Conservation (phyloP, 2,797 vertebrate genomes). For the Mormyrops attenuatus region DNA sequence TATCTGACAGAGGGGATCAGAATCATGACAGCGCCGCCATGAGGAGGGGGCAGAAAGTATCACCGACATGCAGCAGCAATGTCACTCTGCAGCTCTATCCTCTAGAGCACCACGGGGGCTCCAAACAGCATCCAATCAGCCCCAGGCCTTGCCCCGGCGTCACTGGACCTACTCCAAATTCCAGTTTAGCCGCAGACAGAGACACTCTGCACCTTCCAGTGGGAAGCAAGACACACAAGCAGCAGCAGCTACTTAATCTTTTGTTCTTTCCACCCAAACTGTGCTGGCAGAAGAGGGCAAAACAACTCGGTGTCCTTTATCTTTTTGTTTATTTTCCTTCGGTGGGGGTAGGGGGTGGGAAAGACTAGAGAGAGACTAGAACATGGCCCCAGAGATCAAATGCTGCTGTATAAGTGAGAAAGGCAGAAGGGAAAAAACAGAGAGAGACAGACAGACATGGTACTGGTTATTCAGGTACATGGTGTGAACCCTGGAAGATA, state of each 20-base stretch:
- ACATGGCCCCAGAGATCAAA: background rate
- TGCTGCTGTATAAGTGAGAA: background rate
- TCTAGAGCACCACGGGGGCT: background rate
- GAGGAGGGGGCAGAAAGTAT: background rate
- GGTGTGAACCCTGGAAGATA: background rate
- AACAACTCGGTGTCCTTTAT: background rate
- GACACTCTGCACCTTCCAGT: background rate
- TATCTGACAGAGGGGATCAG: background rate
- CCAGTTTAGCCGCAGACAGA: conserved; percentile 34
- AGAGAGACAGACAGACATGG: background rate
- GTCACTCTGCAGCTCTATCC: background rate
- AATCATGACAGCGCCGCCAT: background rate
- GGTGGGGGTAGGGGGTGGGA: background rate
- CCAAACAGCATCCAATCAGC: conserved; percentile 37
- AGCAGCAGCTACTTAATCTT: conserved; percentile 31
- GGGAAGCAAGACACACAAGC: conserved; percentile 33
- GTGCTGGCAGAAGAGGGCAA: conserved; percentile 11
- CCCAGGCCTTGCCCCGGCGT: conserved; percentile 28
- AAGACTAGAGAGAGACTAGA: background rate
- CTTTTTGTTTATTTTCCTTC: background rate
- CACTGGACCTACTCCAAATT: conserved; percentile 36
- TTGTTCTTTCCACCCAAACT: background rate
- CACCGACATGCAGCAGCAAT: background rate
- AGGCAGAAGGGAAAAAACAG: background rate
- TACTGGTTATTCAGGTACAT: background rate